Evolutionary conservation across 2,113 vertebrate genomes (phyloP).

Genomic region (Psettodes erumei): DNA sequence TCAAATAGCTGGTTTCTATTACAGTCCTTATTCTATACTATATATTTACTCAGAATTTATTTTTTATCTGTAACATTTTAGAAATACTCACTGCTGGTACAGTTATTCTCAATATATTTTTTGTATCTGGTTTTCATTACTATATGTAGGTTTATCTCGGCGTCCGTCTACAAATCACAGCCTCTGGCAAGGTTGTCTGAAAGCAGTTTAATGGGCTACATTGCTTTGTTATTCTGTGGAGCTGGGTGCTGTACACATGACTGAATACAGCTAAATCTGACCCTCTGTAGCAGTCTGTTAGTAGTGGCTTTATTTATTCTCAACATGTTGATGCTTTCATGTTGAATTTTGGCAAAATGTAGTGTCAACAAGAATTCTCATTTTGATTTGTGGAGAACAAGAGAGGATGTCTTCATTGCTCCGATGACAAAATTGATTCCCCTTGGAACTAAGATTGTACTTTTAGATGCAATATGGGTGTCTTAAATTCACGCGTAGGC

Average conservation of each 20-base stretch:
- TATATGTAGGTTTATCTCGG: slow-evolving; percentile 71
- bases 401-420: slow-evolving; percentile 3
- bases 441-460: slow-evolving; percentile 5
- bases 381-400: slow-evolving; percentile 21
- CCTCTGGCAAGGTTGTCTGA: slow-evolving; percentile 87
- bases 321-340: slow-evolving; percentile 36
- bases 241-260: slow-evolving; percentile 76
- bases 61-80: slow-evolving; percentile 92
- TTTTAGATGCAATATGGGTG: slow-evolving; percentile 2
- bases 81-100: slow-evolving; percentile 98
- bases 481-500: slow-evolving; percentile 15
- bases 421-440: slow-evolving; percentile 17
- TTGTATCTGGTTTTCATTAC: slow-evolving; percentile 87
- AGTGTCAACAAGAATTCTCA: slow-evolving; percentile 14
- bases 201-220: slow-evolving; percentile 65
- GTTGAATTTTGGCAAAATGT: slow-evolving; percentile 26
- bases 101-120: slow-evolving; percentile 93
- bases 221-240: slow-evolving; percentile 62
- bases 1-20: slow-evolving; percentile 99
- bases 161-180: slow-evolving; percentile 81
- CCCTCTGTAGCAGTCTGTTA: slow-evolving; percentile 63
- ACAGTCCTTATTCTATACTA: slow-evolving; percentile 90
- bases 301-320: slow-evolving; percentile 76
- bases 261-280: slow-evolving; percentile 67
- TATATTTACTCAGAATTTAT: slow-evolving; percentile 89